These are phyloP conservation scores for Oppia nitens DNA, from an alignment of 1,140 invertebrate genomes.

Conservation along the genomic window DNA sequence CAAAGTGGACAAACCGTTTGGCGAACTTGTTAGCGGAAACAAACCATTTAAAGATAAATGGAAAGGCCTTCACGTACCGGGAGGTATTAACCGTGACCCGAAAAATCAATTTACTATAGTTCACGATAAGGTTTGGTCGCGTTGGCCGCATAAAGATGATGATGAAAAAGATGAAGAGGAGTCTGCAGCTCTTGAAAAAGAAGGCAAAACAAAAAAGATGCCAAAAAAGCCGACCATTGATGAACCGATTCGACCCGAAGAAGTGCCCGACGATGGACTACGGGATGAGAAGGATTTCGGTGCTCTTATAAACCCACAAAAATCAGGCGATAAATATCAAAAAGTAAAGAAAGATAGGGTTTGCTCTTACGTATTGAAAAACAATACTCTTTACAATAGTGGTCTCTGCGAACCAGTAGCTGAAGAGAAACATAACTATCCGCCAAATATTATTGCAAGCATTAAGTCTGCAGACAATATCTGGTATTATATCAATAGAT, in stretches of 20 bases:
- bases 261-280: background rate
- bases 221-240: background rate
- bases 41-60: background rate
- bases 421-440: background rate
- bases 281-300: background rate
- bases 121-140: background rate
- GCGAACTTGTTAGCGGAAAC: background rate
- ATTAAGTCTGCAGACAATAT: background rate
- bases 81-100: background rate
- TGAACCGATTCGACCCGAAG: background rate
- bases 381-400: background rate
- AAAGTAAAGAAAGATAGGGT: background rate
- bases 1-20: background rate
- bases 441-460: background rate
- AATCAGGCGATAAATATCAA: background rate
- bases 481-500: background rate
- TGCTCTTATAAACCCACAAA: background rate
- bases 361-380: background rate
- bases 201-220: background rate
- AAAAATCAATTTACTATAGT: background rate
- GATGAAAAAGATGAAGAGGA: no score
- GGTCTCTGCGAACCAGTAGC: background rate
- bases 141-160: no score
- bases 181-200: no score
- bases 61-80: background rate